Evolutionary conservation across 2,888 invertebrate genomes (phyloP).

Genomic region (Nymphalis c-album): DNA sequence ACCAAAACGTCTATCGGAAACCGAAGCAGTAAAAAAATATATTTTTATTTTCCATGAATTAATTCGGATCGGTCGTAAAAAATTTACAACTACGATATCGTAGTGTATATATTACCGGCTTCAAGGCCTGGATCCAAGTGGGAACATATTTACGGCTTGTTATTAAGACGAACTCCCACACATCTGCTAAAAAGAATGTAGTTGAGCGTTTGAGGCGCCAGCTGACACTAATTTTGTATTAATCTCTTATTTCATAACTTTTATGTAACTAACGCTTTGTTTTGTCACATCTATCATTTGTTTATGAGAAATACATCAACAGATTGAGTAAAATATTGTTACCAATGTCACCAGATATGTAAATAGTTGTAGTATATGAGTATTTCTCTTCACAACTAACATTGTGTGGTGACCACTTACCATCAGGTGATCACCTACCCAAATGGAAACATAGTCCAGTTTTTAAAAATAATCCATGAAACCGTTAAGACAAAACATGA

Average conservation of each 20-base stretch:
- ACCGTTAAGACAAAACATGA: no score
- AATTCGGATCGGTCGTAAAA: conserved; percentile 19
- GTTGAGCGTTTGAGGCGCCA: conserved; percentile 11
- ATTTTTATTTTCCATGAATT: conserved; percentile 19
- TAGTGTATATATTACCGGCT: conserved; percentile 18
- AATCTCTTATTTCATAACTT: conserved; percentile 15
- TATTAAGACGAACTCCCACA: conserved; percentile 24
- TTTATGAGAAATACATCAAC: neutral
- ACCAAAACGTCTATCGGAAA: neutral
- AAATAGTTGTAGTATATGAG: no score
- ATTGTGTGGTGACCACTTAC: no score
- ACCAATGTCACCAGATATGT: neutral
- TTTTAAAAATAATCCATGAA: no score
- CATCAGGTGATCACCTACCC: no score
- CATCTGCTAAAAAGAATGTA: conserved; percentile 17
- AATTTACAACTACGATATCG: conserved; percentile 37
- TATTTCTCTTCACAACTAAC: no score
- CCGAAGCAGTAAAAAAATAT: neutral
- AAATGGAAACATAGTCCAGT: no score
- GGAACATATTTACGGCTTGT: conserved; percentile 25
- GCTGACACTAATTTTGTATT: conserved; percentile 19
- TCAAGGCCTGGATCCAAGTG: conserved; percentile 23
- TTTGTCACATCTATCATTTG: neutral
- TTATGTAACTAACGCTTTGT: conserved; percentile 11
- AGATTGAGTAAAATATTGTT: neutral